Percentiles rank a stretch among this genome's conserved stretches.
Conservation (phyloP, 2,888 invertebrate species). For the Fissipunctia ypsillon region DNA sequence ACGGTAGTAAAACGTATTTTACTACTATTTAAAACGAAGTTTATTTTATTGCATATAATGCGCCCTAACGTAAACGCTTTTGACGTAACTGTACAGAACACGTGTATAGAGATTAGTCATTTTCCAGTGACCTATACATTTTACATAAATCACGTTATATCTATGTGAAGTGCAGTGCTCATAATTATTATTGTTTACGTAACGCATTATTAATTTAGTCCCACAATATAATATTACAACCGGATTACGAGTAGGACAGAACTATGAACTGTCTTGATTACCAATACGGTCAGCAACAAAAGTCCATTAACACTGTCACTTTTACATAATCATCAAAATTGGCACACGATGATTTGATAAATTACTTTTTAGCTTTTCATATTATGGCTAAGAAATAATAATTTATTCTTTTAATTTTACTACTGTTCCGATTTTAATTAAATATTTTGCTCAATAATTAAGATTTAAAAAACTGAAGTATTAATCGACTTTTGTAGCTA, state of each 20-base stretch:
- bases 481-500: too few relatives aligned
- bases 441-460: neutral
- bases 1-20: constrained; percentile 28
- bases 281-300: neutral
- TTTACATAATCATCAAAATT: neutral
- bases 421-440: neutral
- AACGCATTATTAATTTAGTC: constrained; percentile 45
- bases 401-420: too few relatives aligned
- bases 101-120: constrained; percentile 63
- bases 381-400: neutral
- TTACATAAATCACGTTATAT: constrained; percentile 30
- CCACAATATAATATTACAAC: constrained; percentile 15
- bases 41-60: constrained; percentile 33
- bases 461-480: neutral
- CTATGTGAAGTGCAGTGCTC: constrained; percentile 36
- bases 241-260: neutral
- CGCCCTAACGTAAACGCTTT: constrained; percentile 32
- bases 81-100: constrained; percentile 46
- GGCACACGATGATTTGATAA: neutral
- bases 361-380: neutral
- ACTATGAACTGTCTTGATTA: neutral
- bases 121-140: constrained; percentile 47
- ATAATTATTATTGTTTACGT: constrained; percentile 52
- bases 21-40: constrained; percentile 20
- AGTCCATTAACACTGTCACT: too few relatives aligned